These are phyloP conservation scores for Manduca sexta DNA, from an alignment of 1,140 invertebrate genomes.

Conservation along the genomic window DNA sequence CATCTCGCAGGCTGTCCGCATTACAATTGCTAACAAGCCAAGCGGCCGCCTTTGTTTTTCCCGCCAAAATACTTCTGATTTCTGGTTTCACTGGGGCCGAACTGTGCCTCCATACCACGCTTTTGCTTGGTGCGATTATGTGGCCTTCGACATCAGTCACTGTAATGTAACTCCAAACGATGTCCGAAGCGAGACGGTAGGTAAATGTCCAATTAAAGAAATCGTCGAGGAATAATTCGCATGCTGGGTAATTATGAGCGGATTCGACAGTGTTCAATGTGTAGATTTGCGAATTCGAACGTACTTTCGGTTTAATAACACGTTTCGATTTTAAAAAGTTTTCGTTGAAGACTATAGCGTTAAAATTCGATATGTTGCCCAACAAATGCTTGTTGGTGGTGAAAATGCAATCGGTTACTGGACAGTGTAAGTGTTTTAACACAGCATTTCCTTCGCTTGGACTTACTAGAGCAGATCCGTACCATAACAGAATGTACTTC, in stretches of 20 bases:
- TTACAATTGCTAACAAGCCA: slow-evolving; percentile 79
- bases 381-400: slow-evolving; percentile 23
- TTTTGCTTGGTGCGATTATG: slow-evolving; percentile 38
- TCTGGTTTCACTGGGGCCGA: slow-evolving; percentile 18
- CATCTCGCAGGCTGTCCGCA: slow-evolving; percentile 70
- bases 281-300: slow-evolving; percentile 40
- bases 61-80: slow-evolving; percentile 37
- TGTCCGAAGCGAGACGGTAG: slow-evolving; percentile 78
- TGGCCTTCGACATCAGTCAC: slow-evolving; percentile 34
- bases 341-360: slow-evolving; percentile 47
- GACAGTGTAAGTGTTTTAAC: slow-evolving; percentile 19
- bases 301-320: slow-evolving; percentile 15
- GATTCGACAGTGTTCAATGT: slow-evolving; percentile 50
- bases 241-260: slow-evolving; percentile 26
- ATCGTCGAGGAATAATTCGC: slow-evolving; percentile 33
- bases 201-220: slow-evolving; percentile 78
- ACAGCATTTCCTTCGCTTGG: neutral
- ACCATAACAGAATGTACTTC: slow-evolving; percentile 25
- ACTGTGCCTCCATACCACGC: slow-evolving; percentile 28
- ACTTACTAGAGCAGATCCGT: slow-evolving; percentile 5
- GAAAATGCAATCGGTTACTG: slow-evolving; percentile 25
- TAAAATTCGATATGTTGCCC: slow-evolving; percentile 26
- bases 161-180: slow-evolving; percentile 71
- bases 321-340: slow-evolving; percentile 8
- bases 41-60: slow-evolving; percentile 64